phyloP scores from a whole-genome alignment of 2,113 vertebrate genomes.

The Ptyas mucosa region DNA sequence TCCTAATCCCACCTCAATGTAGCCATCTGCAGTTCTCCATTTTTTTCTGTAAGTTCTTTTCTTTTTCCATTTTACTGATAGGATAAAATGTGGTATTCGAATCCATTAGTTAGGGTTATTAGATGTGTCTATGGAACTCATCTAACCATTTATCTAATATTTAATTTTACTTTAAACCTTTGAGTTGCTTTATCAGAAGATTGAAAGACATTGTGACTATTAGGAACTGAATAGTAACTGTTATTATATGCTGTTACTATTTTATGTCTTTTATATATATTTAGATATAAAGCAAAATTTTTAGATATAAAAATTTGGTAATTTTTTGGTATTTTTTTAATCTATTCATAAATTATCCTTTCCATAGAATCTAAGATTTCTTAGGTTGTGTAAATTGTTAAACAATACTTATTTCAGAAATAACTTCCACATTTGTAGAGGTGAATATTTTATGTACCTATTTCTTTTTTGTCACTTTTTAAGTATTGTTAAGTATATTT shows the following conservation, averaged over 20 bases:
- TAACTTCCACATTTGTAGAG: not conserved
- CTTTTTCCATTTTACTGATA: not conserved
- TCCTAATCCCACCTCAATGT: no score
- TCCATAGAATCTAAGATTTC: not conserved
- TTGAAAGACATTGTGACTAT: not conserved
- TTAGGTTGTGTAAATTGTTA: not conserved
- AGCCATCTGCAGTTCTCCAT: not conserved
- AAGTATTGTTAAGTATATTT: not conserved
- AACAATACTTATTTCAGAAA: not conserved
- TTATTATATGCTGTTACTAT: not conserved
- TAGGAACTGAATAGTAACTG: not conserved
- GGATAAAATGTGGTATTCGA: not conserved
- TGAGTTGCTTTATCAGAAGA: not conserved
- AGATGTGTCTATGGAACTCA: not conserved
- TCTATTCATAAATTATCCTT: not conserved
- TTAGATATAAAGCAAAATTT: not conserved
- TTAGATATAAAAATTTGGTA: not conserved
- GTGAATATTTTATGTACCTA: not conserved
- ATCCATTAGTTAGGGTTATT: not conserved
- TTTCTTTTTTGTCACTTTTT: not conserved
- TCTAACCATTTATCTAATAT: not conserved
- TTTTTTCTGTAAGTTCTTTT: not conserved
- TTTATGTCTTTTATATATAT: not conserved
- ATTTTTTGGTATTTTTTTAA: not conserved
- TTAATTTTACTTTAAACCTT: not conserved